phyloP scores from a whole-genome alignment of 2,888 invertebrate species.

The Adineta ricciae region DNA sequence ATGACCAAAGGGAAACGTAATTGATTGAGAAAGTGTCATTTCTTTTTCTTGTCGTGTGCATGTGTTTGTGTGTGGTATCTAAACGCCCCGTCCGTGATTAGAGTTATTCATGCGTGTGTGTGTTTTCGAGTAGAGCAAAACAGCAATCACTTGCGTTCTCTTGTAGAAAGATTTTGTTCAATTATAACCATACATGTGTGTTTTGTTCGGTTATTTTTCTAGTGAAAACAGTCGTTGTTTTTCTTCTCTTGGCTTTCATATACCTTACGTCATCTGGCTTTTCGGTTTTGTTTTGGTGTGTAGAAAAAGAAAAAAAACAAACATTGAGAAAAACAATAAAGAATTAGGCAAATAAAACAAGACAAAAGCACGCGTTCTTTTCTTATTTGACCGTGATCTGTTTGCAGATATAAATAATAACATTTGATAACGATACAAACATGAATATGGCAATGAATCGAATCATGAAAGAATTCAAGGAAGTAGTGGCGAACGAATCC shows the following conservation, averaged over 20 bases:
- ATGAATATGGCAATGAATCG: conserved; percentile 88
- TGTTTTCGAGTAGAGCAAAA: not conserved
- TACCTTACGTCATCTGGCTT: not conserved
- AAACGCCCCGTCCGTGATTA: not conserved
- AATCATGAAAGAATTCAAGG: conserved; percentile 92
- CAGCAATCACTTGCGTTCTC: not conserved
- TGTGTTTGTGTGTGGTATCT: not conserved
- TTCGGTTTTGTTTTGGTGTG: not conserved
- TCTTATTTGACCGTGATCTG: not conserved
- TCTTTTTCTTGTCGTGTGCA: not conserved
- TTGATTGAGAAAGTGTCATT: not conserved
- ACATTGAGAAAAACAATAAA: not conserved
- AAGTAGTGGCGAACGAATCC: conserved; percentile 94
- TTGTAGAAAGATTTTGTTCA: not conserved
- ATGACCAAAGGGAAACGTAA: not conserved
- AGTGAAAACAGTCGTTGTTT: not conserved
- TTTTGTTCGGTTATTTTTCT: not conserved
- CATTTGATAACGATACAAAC: conserved; percentile 49
- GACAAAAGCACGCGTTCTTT: not conserved
- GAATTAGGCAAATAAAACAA: not conserved
- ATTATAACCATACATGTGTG: not conserved
- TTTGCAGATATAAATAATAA: not conserved
- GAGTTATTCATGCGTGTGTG: not conserved
- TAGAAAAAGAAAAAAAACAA: not conserved
- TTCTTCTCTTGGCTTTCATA: not conserved